Conservation (phyloP, 2,113 vertebrate genomes). For the Aviceda subcristata region DNA sequence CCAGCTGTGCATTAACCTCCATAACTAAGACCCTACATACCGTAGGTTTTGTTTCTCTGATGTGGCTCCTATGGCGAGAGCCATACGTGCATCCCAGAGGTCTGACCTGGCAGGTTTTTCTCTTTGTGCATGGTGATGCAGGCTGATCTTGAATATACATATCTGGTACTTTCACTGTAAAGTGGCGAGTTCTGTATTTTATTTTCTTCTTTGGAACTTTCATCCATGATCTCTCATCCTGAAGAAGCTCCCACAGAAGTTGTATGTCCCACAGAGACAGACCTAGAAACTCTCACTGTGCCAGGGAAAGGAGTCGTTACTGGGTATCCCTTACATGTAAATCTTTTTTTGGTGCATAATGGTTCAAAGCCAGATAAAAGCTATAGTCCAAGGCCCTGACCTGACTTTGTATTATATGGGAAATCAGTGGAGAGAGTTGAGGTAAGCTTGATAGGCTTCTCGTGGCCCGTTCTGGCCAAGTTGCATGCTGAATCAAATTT, state of each 20-base stretch:
- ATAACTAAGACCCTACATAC: no score
- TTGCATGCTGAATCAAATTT: neutral
- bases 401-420: no score
- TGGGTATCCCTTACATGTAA: neutral
- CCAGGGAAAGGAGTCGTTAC: neutral
- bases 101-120: accelerated
- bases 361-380: neutral
- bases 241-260: neutral
- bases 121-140: neutral
- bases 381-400: neutral
- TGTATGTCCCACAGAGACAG: neutral
- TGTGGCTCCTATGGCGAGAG: neutral
- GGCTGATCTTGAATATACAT: neutral
- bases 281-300: neutral
- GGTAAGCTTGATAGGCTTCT: neutral
- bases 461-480: neutral
- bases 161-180: neutral
- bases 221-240: neutral
- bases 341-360: neutral
- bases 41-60: neutral
- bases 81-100: accelerated
- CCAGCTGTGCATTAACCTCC: neutral
- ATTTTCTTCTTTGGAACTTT: neutral
- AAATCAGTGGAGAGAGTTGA: neutral
- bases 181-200: neutral